phyloP scores from a whole-genome alignment of 2,113 vertebrate genomes.

The Rostratula benghalensis region DNA sequence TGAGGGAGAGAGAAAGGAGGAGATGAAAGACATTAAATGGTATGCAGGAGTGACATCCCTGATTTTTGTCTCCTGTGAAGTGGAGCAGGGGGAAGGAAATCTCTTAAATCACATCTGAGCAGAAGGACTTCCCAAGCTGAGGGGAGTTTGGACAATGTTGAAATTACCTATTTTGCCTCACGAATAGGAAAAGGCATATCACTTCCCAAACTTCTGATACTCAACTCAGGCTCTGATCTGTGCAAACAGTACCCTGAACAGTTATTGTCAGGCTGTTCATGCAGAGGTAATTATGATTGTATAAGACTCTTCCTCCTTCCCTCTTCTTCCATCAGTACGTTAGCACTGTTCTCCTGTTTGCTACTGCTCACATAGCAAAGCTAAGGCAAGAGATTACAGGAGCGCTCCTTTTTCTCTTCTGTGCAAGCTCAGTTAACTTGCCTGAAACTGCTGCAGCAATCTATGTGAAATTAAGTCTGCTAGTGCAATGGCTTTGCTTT shows the following conservation, averaged over 20 bases:
- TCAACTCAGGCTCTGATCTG: accelerated
- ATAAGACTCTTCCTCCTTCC: not conserved
- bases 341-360: not conserved
- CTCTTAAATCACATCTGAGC: not conserved
- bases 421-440: not conserved
- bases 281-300: not conserved
- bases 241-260: not conserved
- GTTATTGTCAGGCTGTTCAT: not conserved
- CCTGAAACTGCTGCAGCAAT: not conserved
- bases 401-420: not conserved
- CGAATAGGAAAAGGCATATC: not conserved
- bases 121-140: not conserved
- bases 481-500: not conserved
- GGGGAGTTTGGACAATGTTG: not conserved
- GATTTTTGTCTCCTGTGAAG: not conserved
- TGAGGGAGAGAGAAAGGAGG: not conserved
- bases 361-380: not conserved
- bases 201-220: not conserved
- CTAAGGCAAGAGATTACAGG: not conserved
- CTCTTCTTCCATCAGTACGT: not conserved
- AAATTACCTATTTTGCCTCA: not conserved
- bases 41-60: not conserved
- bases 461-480: not conserved
- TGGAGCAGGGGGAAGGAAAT: not conserved
- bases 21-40: not conserved